Conservation (phyloP, 2,113 vertebrate genomes). For the Trematomus loennbergii region DNA sequence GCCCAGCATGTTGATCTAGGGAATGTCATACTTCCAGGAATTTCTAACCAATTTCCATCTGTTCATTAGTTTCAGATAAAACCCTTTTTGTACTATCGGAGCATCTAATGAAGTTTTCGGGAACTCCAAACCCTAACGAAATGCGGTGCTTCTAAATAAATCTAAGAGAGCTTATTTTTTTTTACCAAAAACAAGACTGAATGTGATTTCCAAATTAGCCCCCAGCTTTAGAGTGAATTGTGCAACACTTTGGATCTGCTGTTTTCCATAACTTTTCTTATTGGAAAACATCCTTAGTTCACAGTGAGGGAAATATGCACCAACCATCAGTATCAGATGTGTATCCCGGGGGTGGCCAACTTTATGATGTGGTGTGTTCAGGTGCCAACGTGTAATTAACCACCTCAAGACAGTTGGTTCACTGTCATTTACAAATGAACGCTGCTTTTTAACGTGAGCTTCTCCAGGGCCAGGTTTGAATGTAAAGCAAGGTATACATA, state of each 20-base stretch:
- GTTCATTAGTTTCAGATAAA: constrained; percentile 34
- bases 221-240: constrained; percentile 28
- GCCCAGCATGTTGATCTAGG: constrained; percentile 8
- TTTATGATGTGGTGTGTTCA: constrained; percentile 67
- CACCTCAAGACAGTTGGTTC: constrained; percentile 49
- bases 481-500: background rate
- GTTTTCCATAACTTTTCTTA: constrained; percentile 46
- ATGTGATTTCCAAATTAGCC: constrained; percentile 29
- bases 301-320: constrained; percentile 51
- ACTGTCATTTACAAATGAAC: constrained; percentile 50
- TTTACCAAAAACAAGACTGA: constrained; percentile 39
- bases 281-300: constrained; percentile 55
- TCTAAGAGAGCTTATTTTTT: constrained; percentile 30
- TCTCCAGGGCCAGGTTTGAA: constrained; percentile 28
- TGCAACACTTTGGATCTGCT: constrained; percentile 49
- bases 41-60: constrained; percentile 38
- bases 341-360: constrained; percentile 64
- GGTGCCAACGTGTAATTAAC: constrained; percentile 64
- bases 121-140: constrained; percentile 10
- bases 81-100: background rate
- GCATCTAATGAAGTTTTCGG: constrained; percentile 17
- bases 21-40: constrained; percentile 24
- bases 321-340: constrained; percentile 72
- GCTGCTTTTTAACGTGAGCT: constrained; percentile 43
- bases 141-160: constrained; percentile 28